These are phyloP conservation scores for Pachyuromys duprasi DNA, from an alignment of 2,797 vertebrate genomes.

Conservation along the genomic window DNA sequence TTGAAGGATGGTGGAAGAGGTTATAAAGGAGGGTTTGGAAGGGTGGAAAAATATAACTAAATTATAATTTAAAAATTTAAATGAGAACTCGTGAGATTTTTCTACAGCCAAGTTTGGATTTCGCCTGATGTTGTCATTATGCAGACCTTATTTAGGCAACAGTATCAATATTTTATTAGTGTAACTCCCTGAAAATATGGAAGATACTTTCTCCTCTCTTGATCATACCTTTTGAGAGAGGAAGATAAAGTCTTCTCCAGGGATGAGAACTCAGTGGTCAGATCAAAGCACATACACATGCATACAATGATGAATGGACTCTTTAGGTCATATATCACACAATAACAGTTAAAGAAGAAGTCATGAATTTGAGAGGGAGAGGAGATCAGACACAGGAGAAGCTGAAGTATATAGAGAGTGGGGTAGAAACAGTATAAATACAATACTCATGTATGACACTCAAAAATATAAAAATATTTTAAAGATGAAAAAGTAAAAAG, in stretches of 20 bases:
- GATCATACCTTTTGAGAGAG: neutral
- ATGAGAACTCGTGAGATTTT: neutral
- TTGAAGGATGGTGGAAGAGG: neutral
- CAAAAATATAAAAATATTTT: neutral
- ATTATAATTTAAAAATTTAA: neutral
- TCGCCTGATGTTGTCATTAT: neutral
- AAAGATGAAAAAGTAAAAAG: neutral
- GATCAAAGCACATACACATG: neutral
- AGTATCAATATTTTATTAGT: neutral
- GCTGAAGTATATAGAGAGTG: neutral
- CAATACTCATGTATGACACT: neutral
- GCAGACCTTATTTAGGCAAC: too few relatives aligned
- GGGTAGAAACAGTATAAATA: neutral
- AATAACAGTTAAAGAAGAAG: neutral
- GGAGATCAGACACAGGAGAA: neutral
- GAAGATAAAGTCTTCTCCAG: neutral
- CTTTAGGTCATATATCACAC: neutral
- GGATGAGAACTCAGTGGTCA: too few relatives aligned
- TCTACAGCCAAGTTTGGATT: neutral
- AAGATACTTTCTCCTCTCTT: neutral
- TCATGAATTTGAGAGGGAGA: neutral
- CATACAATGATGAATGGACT: neutral
- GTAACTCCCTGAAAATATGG: neutral
- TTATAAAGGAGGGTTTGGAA: neutral
- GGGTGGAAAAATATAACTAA: too few relatives aligned